phyloP scores from a whole-genome alignment of 64 coral and sea anemone genomes.

The Orbicella faveolata region DNA sequence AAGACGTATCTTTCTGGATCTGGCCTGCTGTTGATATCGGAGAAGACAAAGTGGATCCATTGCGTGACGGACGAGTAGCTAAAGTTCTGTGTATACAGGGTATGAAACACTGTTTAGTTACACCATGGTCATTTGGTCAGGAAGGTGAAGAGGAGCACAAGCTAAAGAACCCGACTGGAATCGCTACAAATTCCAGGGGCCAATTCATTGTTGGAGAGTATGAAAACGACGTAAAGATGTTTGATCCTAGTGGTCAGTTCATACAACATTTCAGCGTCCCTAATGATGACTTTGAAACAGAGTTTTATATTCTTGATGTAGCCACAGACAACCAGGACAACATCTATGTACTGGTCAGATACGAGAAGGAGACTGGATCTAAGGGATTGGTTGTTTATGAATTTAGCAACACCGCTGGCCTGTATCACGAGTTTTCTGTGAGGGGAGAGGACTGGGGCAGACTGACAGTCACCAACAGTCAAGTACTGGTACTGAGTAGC shows the following conservation, averaged over 20 bases:
- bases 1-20: neutral
- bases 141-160: slow-evolving; percentile 19
- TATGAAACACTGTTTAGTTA: slow-evolving; percentile 27
- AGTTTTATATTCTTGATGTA: neutral
- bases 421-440: slow-evolving; percentile 11
- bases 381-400: neutral
- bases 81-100: neutral
- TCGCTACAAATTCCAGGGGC: slow-evolving; percentile 24
- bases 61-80: slow-evolving; percentile 9
- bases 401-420: neutral
- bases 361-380: neutral
- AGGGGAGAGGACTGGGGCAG: neutral
- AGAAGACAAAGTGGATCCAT: slow-evolving; percentile 18
- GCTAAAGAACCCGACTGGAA: neutral
- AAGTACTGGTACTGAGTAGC: too few species aligned
- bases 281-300: neutral
- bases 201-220: slow-evolving; percentile 21
- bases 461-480: neutral
- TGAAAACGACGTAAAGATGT: neutral
- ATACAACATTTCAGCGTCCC: neutral
- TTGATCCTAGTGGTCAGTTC: slow-evolving; percentile 1
- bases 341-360: neutral
- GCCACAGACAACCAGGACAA: neutral
- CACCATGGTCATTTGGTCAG: slow-evolving; percentile 17
- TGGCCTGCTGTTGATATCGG: slow-evolving; percentile 32